phyloP scores from a whole-genome alignment of 2,888 invertebrate species.

The Sinhomidia bicolor region DNA sequence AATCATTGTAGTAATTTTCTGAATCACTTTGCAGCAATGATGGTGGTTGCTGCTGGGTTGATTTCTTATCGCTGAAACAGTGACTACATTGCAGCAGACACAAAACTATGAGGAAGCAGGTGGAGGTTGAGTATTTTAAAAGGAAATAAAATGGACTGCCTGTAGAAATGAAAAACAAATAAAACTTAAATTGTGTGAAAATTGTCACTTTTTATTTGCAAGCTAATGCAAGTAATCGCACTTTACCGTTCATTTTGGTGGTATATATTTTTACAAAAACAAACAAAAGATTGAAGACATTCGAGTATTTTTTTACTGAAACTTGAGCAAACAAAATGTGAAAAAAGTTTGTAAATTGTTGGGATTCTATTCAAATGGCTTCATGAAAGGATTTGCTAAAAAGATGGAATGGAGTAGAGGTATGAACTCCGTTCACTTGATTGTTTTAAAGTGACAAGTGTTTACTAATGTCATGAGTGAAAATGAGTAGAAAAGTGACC shows the following conservation, averaged over 20 bases:
- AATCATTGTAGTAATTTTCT: conserved; percentile 8
- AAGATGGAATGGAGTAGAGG: neutral
- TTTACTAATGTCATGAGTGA: neutral
- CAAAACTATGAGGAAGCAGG: conserved; percentile 14
- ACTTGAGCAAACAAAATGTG: neutral
- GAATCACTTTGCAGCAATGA: neutral
- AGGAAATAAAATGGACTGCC: neutral
- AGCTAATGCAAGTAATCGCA: neutral
- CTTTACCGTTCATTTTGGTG: conserved; percentile 33
- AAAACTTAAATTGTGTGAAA: neutral
- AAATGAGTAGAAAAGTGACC: neutral
- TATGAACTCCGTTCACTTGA: neutral
- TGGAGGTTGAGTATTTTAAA: conserved; percentile 12
- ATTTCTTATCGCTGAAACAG: conserved; percentile 14
- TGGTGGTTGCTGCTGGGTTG: no score
- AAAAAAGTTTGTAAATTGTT: neutral
- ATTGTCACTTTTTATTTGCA: neutral
- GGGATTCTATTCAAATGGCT: no score
- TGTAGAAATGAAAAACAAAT: neutral
- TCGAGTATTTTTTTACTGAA: conserved; percentile 2
- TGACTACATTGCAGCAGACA: conserved; percentile 37
- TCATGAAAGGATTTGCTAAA: neutral
- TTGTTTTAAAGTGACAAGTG: neutral
- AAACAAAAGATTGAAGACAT: neutral
- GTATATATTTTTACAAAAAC: neutral